Evolutionary conservation across 2,888 invertebrate genomes (phyloP).

Genomic region (Dilophus febrilis): DNA sequence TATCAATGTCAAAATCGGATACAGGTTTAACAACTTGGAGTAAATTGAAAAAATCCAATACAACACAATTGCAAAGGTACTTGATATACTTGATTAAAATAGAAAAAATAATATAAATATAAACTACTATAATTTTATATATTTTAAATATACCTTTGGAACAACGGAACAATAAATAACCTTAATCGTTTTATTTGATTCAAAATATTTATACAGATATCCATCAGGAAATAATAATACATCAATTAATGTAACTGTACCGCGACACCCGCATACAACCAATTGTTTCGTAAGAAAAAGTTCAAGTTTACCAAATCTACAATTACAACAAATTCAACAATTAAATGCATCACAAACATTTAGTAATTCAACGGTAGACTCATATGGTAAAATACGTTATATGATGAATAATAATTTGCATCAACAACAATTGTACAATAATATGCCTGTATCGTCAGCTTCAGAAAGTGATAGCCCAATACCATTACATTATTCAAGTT

Average conservation of each 20-base stretch:
- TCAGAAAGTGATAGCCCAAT: constrained; percentile 13
- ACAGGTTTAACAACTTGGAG: constrained; percentile 81
- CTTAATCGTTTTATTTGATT: no score
- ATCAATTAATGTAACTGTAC: constrained; percentile 31
- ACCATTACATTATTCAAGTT: constrained; percentile 5
- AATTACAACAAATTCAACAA: constrained; percentile 18
- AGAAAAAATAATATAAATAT: no score
- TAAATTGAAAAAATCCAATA: constrained; percentile 56
- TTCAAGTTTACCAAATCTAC: constrained; percentile 63
- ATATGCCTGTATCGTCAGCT: constrained; percentile 25
- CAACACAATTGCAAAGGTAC: constrained; percentile 45
- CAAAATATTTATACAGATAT: constrained; percentile 39
- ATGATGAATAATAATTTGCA: constrained; percentile 31
- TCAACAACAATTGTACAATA: no score
- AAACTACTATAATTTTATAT: no score
- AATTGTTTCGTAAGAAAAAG: constrained; percentile 48
- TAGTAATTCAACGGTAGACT: constrained; percentile 51
- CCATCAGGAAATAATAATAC: constrained; percentile 59
- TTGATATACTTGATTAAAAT: no score
- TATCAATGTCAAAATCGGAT: constrained; percentile 76
- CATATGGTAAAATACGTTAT: constrained; percentile 21
- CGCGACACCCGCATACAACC: constrained; percentile 29
- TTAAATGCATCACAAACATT: constrained; percentile 36
- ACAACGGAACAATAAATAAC: no score
- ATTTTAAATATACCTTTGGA: no score